Base-by-base conservation (phyloP, 2,888 invertebrate species). In the Osedax fenrisi region DNA sequence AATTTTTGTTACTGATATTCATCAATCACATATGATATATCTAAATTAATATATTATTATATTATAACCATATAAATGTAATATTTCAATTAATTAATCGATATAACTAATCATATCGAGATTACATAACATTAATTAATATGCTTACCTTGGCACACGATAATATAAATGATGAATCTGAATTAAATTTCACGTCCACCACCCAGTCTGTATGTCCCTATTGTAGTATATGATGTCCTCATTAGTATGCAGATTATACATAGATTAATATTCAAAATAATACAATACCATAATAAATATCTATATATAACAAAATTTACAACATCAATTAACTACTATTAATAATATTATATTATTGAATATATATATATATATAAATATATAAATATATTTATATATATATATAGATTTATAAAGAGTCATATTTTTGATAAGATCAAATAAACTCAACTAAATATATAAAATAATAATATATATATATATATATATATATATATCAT, bases 191-290 rank as follows among this genome's bases (percentile, higher is more conserved):
- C 0, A 84, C 83, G 79, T 83, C 83, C 68, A 82, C 81, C 17
- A 84, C 80, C 84, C 84, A 84, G 77, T 80, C 82, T 22, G 78
- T 78, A 78, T 84, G 84, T 74, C 84, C 84, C 83, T 84, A 78
- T 67, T 22, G n/a, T 56, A 17, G 25, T 25, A 26, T 26, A n/a
- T 2, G 26, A 17, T 26, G 17, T 41, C 10, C 41, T 10, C 41
- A 41, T 10, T 41, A 41, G 10, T 68, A 13, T 24, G 26, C 21
- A 10, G 56, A 5, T 56, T 21, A 71, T 13, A 61, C 13, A 24
- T 17, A 21, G n/a, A n/a, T n/a, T n/a, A n/a, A n/a, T n/a, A n/a
- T n/a, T n/a, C n/a, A n/a, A n/a, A n/a, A 56, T 62, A 22, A 68
- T n/a, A 64, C 22, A n/a, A n/a, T n/a, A n/a, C n/a, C n/a, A n/a